Evolutionary conservation across 1,140 invertebrate species (phyloP).

Genomic region (Dendroctonus ponderosae): DNA sequence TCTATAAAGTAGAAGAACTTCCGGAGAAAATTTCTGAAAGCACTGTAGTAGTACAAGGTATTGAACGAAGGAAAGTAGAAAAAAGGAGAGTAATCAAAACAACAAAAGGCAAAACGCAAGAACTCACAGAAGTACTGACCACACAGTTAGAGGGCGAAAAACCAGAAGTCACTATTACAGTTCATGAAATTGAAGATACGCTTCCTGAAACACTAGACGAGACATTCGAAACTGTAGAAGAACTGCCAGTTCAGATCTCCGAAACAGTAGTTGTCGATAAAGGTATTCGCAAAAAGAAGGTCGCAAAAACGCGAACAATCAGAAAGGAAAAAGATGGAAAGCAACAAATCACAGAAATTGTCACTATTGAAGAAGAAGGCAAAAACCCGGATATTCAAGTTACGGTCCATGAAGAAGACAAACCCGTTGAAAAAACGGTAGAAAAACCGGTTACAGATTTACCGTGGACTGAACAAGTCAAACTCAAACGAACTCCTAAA

Average conservation of each 20-base stretch:
- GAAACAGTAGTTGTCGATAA: conserved; percentile 42
- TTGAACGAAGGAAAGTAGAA: conserved; percentile 40
- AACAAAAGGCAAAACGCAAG: conserved; percentile 50
- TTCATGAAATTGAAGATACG: conserved; percentile 42
- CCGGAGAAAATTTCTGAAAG: conserved; percentile 49
- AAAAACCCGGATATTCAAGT: conserved; percentile 12
- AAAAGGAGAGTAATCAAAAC: conserved; percentile 51
- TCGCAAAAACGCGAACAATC: conserved; percentile 35
- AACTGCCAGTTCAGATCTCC: conserved; percentile 37
- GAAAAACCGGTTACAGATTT: conserved; percentile 32
- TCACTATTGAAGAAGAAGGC: conserved; percentile 21
- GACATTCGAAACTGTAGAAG: conserved; percentile 17
- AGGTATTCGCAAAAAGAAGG: conserved; percentile 40
- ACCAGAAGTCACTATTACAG: conserved; percentile 43
- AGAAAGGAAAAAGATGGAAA: conserved; percentile 38
- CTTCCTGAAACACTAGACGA: conserved; percentile 24
- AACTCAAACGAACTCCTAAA: conserved; percentile 47
- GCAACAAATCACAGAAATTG: conserved; percentile 24
- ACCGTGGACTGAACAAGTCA: conserved; percentile 51
- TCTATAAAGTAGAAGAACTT: conserved; percentile 43
- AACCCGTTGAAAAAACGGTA: conserved; percentile 31
- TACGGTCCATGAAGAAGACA: conserved; percentile 36
- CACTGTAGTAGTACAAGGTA: conserved; percentile 47
- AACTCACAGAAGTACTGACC: conserved; percentile 53
- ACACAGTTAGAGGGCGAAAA: conserved; percentile 51